Evolutionary conservation across 2,797 vertebrate species (phyloP), one percentile per base, ranked within the genome.

Genomic region (Enteromius radiatus): DNA sequence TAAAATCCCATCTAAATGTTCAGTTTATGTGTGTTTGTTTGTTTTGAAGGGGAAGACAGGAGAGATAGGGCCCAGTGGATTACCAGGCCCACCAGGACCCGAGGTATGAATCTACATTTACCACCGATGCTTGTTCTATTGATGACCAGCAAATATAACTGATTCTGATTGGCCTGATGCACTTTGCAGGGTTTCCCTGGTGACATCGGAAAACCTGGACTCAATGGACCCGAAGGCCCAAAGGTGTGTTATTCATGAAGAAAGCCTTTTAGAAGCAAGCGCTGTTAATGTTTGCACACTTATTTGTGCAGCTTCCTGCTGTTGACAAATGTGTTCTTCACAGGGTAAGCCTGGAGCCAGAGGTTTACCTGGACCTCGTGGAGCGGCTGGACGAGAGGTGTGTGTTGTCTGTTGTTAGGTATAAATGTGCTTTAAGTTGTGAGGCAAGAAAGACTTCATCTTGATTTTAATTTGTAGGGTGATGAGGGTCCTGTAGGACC

Each of bases 181-280:
- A 45, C 71, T 65, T 80, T 64, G 23, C 88, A 99, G 98, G 98
- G 97, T 87, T 99, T 98, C 84, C 98, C 98, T 54, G 98, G 98
- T 85, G 97, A 98, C 91, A 99, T 99, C 87, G 98, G 98, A 86
- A 96, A 96, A 81, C 98, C 97, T 2, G 98, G 98, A 91, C 95
- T 97, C 86, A 99, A 99, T 0, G 98, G 98, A 84, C 95, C 97
- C 17, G 98, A 98, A 94, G 98, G 97, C 83, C 90, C 90, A 89
- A 99, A 99, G 97, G 98, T 99, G 88, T 95, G 96, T 77, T 21
- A 36, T 81, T 81, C 7, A 26, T 61, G 4, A 17, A 49, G 17
- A 67, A 33, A 38, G 36, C 8, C 33, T 14, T 9, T 4, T 23
- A 52, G 31, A 33, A 21, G 33, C 28, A 21, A 38, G 23, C 45